These are phyloP conservation scores for Clarias pachynema DNA, from an alignment of 2,797 vertebrate genomes.

Conservation along the genomic window DNA sequence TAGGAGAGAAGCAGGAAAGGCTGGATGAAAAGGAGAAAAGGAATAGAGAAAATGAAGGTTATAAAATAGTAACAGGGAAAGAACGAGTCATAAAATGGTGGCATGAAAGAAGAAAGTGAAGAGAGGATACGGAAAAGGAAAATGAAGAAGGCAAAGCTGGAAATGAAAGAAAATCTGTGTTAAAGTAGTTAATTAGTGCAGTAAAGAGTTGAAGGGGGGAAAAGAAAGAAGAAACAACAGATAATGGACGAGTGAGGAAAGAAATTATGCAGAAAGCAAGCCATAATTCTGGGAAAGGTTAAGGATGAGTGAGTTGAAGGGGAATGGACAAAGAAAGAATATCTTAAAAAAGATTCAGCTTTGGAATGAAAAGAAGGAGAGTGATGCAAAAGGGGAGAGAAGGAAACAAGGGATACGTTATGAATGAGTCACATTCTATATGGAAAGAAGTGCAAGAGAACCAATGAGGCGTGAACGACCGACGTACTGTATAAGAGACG, in stretches of 20 bases:
- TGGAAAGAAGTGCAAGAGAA: not conserved
- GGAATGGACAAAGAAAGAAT: not conserved
- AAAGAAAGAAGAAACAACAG: not conserved
- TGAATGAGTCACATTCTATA: not conserved
- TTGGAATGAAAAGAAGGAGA: not conserved
- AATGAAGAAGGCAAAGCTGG: not conserved
- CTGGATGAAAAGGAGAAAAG: not conserved
- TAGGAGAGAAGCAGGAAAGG: not conserved
- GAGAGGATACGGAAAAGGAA: not conserved
- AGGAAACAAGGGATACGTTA: not conserved
- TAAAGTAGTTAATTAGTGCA: no score
- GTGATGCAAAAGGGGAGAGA: not conserved
- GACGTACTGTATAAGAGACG: not conserved
- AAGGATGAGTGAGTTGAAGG: not conserved
- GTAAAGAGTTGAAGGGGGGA: no score
- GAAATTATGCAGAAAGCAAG: not conserved
- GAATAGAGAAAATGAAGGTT: not conserved
- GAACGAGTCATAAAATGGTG: not conserved
- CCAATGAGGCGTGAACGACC: constrained; percentile 7
- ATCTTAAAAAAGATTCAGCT: not conserved
- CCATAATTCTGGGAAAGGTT: not conserved
- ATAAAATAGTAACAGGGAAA: not conserved
- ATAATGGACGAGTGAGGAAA: not conserved
- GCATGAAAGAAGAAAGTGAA: not conserved
- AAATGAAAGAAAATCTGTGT: not conserved